A percentile compares a stretch with the other conserved stretches of the same genome.
Conservation (phyloP, 1,140 invertebrate species). For the Dendroctonus valens region DNA sequence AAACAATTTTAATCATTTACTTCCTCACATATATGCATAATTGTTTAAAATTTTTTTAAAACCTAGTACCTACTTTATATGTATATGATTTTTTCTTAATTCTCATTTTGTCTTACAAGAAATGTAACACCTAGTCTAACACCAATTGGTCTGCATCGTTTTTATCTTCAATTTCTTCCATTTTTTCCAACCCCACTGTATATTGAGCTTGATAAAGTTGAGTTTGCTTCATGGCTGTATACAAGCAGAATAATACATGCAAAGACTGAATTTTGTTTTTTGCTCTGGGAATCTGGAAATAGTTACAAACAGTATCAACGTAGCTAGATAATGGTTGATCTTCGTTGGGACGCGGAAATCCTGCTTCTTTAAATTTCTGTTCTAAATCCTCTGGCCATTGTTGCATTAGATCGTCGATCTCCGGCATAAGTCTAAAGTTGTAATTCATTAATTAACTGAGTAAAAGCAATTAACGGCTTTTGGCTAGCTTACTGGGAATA, state of each 20-base stretch:
- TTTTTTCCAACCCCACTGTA: constrained; percentile 15
- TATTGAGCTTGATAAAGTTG: constrained; percentile 42
- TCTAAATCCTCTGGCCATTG: constrained; percentile 92
- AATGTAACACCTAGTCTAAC: constrained; percentile 40
- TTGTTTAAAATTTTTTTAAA: no score
- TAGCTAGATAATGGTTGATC: constrained; percentile 74
- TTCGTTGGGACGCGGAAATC: constrained; percentile 72
- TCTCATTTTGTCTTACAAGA: no score
- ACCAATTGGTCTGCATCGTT: constrained; percentile 42
- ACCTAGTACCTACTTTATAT: no score
- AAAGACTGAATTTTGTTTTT: constrained; percentile 80
- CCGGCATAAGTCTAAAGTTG: constrained; percentile 77
- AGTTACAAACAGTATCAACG: constrained; percentile 75
- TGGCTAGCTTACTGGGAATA: constrained; percentile 66
- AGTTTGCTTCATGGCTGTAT: constrained; percentile 69
- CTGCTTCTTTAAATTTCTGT: constrained; percentile 71
- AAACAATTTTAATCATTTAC: no score
- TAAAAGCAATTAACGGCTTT: no score
- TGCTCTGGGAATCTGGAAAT: constrained; percentile 85
- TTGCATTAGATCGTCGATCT: constrained; percentile 90
- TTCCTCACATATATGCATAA: no score
- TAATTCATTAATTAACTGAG: no score
- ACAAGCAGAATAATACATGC: constrained; percentile 87
- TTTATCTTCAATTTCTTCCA: constrained; percentile 18
- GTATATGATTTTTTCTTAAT: no score